Evolutionary conservation across 2,888 invertebrate species (phyloP).

Genomic region (Sminthurinus aureus): DNA sequence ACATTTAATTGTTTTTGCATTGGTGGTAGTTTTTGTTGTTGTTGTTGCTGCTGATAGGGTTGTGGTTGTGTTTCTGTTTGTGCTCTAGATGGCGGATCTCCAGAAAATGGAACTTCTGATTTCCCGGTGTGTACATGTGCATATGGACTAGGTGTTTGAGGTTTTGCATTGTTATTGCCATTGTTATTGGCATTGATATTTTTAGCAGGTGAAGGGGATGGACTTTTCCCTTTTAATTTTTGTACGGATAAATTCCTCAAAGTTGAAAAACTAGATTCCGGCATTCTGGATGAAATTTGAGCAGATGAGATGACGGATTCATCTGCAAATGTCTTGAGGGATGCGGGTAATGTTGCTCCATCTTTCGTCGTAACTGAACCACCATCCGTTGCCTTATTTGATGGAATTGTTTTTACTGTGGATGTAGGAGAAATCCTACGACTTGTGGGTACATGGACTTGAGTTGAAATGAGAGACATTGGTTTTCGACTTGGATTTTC

Average conservation of each 20-base stretch:
- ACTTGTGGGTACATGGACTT: neutral
- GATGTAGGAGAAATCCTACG: neutral
- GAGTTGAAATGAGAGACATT: no score
- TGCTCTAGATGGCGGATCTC: neutral
- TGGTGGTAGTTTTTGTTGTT: neutral
- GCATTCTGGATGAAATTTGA: neutral
- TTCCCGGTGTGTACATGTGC: neutral
- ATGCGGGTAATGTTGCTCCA: neutral
- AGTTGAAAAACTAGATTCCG: conserved; percentile 10
- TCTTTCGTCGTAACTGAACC: neutral
- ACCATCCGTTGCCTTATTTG: neutral
- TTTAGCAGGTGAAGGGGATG: neutral
- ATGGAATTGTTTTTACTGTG: neutral
- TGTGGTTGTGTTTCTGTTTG: neutral
- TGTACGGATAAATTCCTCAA: neutral
- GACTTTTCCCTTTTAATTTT: neutral
- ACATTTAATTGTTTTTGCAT: no score
- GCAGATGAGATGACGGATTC: conserved; percentile 13
- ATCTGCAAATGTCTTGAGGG: conserved; percentile 7
- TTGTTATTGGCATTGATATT: neutral
- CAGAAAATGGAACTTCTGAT: neutral
- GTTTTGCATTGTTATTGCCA: neutral
- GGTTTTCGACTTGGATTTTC: no score
- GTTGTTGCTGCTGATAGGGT: neutral
- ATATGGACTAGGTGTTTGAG: neutral